Evolutionary conservation across 2,888 invertebrate genomes (phyloP), one percentile per base, ranked within the genome.

Genomic region (Rotaria sp.): DNA sequence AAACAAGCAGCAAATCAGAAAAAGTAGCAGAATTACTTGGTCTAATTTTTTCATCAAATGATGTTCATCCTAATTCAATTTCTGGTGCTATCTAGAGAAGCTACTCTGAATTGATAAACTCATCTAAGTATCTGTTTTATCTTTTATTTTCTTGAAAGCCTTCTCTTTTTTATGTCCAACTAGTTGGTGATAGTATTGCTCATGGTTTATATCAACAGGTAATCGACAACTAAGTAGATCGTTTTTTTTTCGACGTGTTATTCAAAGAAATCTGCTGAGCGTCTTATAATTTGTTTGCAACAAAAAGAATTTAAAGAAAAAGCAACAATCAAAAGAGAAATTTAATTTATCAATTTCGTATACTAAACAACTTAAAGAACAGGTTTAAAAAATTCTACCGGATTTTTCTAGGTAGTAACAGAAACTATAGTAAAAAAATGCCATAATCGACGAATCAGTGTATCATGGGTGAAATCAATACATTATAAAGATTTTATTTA

Each of bases 361-460:
- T 90, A 95, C 96, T 0, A 94, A 94, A 89, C 93, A 94, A 88
- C 92, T 97, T 87, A 95, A 97, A 91, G 92, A 92, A 86, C 93
- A 95, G 91, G 94, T 94, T n/a, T n/a, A n/a, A n/a, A n/a, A n/a
- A n/a, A n/a, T n/a, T n/a, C n/a, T n/a, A n/a, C n/a, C n/a, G n/a
- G n/a, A n/a, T n/a, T 48, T 8, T 48, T 55, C 24, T 55, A 55
- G 55, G 57, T 57, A 24, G 57, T n/a, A 57, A 57, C 26, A 57
- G 57, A 57, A 57, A 57, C n/a, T 57, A n/a, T n/a, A 1, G 57
- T 57, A 3, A 57, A 57, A 57, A 57, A 57, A 57, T 57, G 57
- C 11, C 57, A 57, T n/a, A 57, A 57, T n/a, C 57, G 57, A 57
- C 57, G 57, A n/a, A 57, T 57, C 24, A 57, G n/a, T n/a, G n/a